Evolutionary conservation across 2,797 vertebrate genomes (phyloP).

Genomic region (Toxotes lorentzi): DNA sequence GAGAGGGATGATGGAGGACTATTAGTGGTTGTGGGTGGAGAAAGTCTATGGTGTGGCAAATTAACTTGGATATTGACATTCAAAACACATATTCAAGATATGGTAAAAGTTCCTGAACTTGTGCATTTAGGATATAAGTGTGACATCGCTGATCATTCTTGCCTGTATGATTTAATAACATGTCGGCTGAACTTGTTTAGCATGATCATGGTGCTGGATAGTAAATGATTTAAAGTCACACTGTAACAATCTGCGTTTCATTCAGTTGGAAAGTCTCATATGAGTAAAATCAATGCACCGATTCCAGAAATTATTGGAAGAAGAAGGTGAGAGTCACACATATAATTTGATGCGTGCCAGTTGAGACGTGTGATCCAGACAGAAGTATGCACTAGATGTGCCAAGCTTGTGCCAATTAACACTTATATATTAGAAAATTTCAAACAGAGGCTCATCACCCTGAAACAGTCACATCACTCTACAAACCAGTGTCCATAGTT

Average conservation of each 20-base stretch:
- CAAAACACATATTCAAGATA: slow-evolving; percentile 47
- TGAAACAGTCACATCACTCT: too few relatives aligned
- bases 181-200: neutral
- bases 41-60: slow-evolving; percentile 76
- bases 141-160: slow-evolving; percentile 19
- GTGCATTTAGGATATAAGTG: slow-evolving; percentile 7
- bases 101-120: slow-evolving; percentile 22
- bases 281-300: neutral
- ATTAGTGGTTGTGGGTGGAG: slow-evolving; percentile 61
- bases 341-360: neutral
- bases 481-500: too few relatives aligned
- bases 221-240: slow-evolving; percentile 9
- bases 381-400: neutral
- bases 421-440: too few relatives aligned
- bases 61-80: slow-evolving; percentile 69
- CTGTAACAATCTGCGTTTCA: neutral
- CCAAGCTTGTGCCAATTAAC: too few relatives aligned
- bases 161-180: slow-evolving; percentile 20
- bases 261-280: neutral
- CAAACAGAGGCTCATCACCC: too few relatives aligned
- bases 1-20: slow-evolving; percentile 67
- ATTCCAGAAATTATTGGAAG: neutral
- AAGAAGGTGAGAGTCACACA: neutral
- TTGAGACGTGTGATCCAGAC: neutral
- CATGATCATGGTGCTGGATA: neutral